Percentiles rank a stretch among this genome's conserved stretches.
phyloP scores from a whole-genome alignment of 2,113 vertebrate species.

The Mesocricetus auratus region DNA sequence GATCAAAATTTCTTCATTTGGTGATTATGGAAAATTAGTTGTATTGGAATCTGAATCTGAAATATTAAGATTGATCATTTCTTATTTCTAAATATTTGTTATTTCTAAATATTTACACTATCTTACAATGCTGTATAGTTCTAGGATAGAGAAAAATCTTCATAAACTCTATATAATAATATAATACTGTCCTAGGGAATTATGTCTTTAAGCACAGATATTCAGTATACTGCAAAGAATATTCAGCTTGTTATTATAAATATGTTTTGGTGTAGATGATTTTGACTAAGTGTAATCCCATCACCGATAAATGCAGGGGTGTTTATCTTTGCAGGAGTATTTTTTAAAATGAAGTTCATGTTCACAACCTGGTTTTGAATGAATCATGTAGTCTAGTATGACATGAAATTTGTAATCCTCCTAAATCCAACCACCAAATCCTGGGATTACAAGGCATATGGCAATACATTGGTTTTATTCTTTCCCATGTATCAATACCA shows the following conservation, averaged over 20 bases:
- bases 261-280: not conserved
- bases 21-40: not conserved
- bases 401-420: not conserved
- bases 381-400: not conserved
- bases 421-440: not conserved
- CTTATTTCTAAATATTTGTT: not conserved
- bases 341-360: not conserved
- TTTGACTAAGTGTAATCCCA: not conserved
- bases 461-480: too few species aligned
- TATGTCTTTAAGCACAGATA: too few species aligned
- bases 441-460: not conserved
- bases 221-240: not conserved
- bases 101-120: not conserved
- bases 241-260: not conserved
- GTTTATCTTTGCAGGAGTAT: not conserved
- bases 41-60: rapidly evolving
- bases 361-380: not conserved
- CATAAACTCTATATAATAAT: not conserved
- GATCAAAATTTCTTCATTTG: not conserved
- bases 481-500: not conserved
- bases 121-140: not conserved
- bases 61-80: not conserved
- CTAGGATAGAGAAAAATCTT: not conserved
- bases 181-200: not conserved
- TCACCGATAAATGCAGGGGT: not conserved